phyloP scores from a whole-genome alignment of 1,140 invertebrate species.

The Dendrolimus kikuchii region DNA sequence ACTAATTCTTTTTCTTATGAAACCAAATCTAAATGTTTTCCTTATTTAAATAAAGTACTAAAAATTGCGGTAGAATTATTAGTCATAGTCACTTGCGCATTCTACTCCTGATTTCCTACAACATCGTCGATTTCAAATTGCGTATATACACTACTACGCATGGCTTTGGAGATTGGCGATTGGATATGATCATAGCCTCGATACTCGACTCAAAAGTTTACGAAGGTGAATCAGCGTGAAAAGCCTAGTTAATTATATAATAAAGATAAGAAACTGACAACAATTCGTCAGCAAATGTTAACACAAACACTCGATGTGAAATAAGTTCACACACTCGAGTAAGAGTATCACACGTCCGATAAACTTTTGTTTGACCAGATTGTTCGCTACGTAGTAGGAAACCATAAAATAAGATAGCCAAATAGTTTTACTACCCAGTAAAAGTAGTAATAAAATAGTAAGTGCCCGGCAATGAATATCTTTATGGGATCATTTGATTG shows the following conservation, averaged over 20 bases:
- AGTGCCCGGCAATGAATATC: slow-evolving; percentile 42
- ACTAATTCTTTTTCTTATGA: too few species aligned
- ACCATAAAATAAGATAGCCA: slow-evolving; percentile 43
- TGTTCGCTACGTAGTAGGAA: slow-evolving; percentile 24
- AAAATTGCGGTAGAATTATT: too few species aligned
- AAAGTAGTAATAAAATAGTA: slow-evolving; percentile 40
- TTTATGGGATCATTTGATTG: slow-evolving; percentile 45
- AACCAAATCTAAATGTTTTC: too few species aligned
- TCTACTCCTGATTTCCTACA: too few species aligned
- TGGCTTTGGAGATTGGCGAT: too few species aligned
- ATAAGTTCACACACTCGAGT: slow-evolving; percentile 3
- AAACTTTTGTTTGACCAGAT: slow-evolving; percentile 28
- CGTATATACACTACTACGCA: too few species aligned
- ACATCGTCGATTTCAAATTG: too few species aligned
- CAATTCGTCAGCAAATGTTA: not conserved
- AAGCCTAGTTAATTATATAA: not conserved
- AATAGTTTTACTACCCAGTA: slow-evolving; percentile 41
- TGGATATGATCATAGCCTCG: not conserved
- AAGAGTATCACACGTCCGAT: slow-evolving; percentile 23
- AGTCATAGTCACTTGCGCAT: too few species aligned
- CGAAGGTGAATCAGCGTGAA: not conserved
- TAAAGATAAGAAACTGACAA: not conserved
- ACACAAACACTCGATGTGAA: slow-evolving; percentile 2
- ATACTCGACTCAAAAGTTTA: not conserved
- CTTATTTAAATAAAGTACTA: too few species aligned